Evolutionary conservation across 2,888 invertebrate genomes (phyloP).

Genomic region (Craniophora ligustri): DNA sequence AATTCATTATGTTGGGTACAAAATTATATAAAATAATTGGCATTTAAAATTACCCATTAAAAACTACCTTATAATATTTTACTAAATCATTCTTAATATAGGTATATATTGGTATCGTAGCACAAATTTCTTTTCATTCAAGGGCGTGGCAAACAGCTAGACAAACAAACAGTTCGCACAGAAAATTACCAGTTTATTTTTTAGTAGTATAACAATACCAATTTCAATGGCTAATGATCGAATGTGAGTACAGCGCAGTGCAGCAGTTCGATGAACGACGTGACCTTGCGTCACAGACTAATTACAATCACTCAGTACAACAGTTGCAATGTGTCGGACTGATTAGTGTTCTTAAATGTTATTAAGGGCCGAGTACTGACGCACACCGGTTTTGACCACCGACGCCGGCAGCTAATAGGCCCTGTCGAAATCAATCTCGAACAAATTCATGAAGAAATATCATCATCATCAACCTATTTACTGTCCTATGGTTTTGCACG

Average conservation of each 20-base stretch:
- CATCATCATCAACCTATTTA: too few relatives aligned
- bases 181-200: slow-evolving; percentile 8
- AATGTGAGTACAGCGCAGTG: slow-evolving; percentile 16
- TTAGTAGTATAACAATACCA: slow-evolving; percentile 7
- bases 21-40: too few relatives aligned
- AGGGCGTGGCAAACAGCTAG: slow-evolving; percentile 5
- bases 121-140: slow-evolving; percentile 2
- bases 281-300: slow-evolving; percentile 50
- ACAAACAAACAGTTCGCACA: slow-evolving; percentile 11
- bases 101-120: neutral
- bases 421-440: slow-evolving; percentile 44
- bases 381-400: slow-evolving; percentile 41
- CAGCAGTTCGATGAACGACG: slow-evolving; percentile 30
- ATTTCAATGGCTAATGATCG: slow-evolving; percentile 26
- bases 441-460: slow-evolving; percentile 43
- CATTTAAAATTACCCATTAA: too few relatives aligned
- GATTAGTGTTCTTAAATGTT: slow-evolving; percentile 16
- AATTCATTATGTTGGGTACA: too few relatives aligned
- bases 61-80: too few relatives aligned
- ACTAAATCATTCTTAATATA: too few relatives aligned
- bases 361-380: slow-evolving; percentile 46
- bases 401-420: slow-evolving; percentile 32
- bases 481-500: too few relatives aligned
- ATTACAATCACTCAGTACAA: slow-evolving; percentile 53
- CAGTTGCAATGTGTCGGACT: slow-evolving; percentile 26